Evolutionary conservation across 2,113 vertebrate species (phyloP).

Genomic region (Anas platyrhynchos): DNA sequence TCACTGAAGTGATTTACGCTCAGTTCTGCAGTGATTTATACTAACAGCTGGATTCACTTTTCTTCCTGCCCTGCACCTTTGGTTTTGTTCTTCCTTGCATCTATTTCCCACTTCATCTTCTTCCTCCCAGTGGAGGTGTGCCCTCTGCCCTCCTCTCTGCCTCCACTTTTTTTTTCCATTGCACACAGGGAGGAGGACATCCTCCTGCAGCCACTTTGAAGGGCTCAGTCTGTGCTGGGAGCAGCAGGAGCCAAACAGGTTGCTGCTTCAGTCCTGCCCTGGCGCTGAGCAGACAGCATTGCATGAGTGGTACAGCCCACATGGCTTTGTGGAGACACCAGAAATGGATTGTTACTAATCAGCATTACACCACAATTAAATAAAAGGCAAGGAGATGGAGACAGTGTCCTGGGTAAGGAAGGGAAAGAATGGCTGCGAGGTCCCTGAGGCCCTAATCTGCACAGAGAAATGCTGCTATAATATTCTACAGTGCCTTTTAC

Average conservation of each 20-base stretch:
- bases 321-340: neutral
- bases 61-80: neutral
- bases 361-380: neutral
- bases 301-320: neutral
- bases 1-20: neutral
- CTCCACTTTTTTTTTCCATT: neutral
- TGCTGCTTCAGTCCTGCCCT: slow-evolving; percentile 20
- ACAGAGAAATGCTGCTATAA: neutral
- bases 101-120: neutral
- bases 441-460: neutral
- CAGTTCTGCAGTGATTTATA: neutral
- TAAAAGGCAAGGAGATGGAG: neutral
- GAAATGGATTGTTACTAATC: slow-evolving; percentile 55
- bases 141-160: neutral
- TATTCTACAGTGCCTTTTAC: neutral
- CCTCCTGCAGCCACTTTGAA: neutral
- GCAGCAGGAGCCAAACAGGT: slow-evolving; percentile 35
- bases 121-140: neutral
- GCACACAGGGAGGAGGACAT: neutral
- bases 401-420: neutral
- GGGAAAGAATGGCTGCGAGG: neutral
- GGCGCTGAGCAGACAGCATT: slow-evolving; percentile 63
- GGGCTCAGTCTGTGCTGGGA: neutral
- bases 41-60: neutral
- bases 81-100: neutral